Base-by-base conservation (phyloP, 2,797 vertebrate species). In the Babyrousa celebensis region DNA sequence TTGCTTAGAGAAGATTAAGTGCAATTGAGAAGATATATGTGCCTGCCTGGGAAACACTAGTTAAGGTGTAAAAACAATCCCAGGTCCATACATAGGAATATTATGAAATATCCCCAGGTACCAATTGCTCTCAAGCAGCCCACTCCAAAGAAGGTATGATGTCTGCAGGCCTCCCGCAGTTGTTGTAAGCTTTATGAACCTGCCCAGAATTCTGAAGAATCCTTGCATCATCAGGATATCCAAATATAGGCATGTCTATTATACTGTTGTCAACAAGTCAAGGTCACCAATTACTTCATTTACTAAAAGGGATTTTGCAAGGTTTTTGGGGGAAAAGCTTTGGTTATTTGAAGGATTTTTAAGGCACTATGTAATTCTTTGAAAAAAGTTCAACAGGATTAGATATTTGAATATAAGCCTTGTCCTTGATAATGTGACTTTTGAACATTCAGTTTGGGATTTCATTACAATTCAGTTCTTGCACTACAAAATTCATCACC, bases 381-480 rank as follows among this genome's bases (percentile, higher is more conserved):
- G n/a, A 94, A 67, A 29, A 95, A 75, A 86, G 67, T 63, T 87
- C 48, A 92, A 52, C 27, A 84, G 91, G 20, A 36, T 17, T 65
- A 84, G 65, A 32, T 56, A 18, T 84, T 43, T 80, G 29, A 92
- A 23, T 12, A 91, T 62, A 27, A 65, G 54, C 67, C 93, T 40
- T 72, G 75, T 54, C 82, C 95, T 91, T 80, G 74, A n/a, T 6
- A 7, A 90, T 3, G 70, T 91, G 94, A 67, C 58, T 95, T 80
- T 80, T 95, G 84, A 97, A 70, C 5, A 40, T 36, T 12, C 40
- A 84, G n/a, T 96, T 58, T 97, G 79, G 40, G 93, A 96, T 91
- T 93, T 96, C 96, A 65, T 80, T 71, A 63, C 79, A 79, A 96
- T 56, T 56, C 90, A 32, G 71, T 96, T 92, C 25, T 96, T 89